These are phyloP conservation scores for Drosophila kikkawai DNA, from an alignment of 1,140 invertebrate genomes.

Conservation along the genomic window DNA sequence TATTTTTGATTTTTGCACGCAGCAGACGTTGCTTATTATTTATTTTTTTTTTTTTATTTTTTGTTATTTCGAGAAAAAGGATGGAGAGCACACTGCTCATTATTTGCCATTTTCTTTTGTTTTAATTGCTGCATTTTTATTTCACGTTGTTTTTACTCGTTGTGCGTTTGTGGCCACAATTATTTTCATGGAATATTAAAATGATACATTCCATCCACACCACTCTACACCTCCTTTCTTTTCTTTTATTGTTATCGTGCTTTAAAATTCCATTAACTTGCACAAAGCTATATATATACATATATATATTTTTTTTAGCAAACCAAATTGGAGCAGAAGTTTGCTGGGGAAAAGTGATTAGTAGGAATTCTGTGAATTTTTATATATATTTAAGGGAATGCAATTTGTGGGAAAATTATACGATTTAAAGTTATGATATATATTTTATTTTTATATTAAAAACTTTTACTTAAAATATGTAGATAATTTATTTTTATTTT, in stretches of 20 bases:
- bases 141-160: constrained; percentile 6
- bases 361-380: neutral
- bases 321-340: neutral
- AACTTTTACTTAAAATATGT: no score
- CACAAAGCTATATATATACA: neutral
- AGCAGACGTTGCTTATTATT: constrained; percentile 12
- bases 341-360: neutral
- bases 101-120: constrained; percentile 45
- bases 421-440: no score
- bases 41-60: neutral
- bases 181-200: constrained; percentile 48
- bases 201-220: constrained; percentile 23
- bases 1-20: constrained; percentile 54
- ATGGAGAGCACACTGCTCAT: constrained; percentile 29
- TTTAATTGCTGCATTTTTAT: constrained; percentile 25
- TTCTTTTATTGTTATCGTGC: neutral
- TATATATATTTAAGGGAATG: neutral
- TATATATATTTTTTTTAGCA: neutral
- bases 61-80: constrained; percentile 15
- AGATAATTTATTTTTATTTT: no score
- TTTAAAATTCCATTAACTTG: constrained; percentile 45
- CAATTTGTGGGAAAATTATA: no score
- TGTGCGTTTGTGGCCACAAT: constrained; percentile 42
- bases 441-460: no score
- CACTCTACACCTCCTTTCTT: neutral